phyloP scores from a whole-genome alignment of 2,797 vertebrate species.

The Notoglanidium macrostoma region DNA sequence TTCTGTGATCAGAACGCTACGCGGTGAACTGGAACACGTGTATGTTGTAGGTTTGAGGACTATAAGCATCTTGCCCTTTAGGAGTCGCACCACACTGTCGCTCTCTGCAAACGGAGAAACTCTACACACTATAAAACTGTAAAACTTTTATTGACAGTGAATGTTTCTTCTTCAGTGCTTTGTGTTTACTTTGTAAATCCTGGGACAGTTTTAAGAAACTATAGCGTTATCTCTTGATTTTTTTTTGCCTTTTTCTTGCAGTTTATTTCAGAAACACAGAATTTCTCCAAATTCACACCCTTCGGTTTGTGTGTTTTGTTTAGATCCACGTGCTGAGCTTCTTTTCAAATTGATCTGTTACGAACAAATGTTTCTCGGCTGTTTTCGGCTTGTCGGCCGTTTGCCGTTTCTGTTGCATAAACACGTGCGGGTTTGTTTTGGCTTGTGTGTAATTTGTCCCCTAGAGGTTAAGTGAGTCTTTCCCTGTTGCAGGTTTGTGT shows the following conservation, averaged over 20 bases:
- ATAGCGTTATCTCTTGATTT: neutral
- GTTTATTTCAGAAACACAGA: neutral
- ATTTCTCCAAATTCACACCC: neutral
- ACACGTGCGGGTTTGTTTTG: slow-evolving; percentile 70
- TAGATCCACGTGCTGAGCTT: neutral
- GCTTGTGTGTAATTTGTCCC: slow-evolving; percentile 60
- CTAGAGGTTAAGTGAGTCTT: slow-evolving; percentile 39
- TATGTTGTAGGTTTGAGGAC: neutral
- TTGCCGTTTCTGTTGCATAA: slow-evolving; percentile 64
- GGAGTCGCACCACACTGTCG: neutral
- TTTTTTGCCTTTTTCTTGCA: neutral
- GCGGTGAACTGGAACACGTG: neutral
- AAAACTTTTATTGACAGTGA: neutral
- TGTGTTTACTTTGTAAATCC: neutral
- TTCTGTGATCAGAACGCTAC: neutral
- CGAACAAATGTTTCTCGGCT: neutral
- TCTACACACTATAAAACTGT: neutral
- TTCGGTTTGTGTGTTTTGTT: neutral
- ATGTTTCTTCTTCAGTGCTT: neutral
- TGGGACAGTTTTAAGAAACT: neutral
- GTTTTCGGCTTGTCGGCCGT: neutral
- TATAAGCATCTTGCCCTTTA: neutral
- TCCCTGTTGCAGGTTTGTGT: neutral
- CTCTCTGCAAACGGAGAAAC: neutral
- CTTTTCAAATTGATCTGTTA: neutral